phyloP scores from a whole-genome alignment of 1,140 invertebrate species.

The Dinothrombium tinctorium region DNA sequence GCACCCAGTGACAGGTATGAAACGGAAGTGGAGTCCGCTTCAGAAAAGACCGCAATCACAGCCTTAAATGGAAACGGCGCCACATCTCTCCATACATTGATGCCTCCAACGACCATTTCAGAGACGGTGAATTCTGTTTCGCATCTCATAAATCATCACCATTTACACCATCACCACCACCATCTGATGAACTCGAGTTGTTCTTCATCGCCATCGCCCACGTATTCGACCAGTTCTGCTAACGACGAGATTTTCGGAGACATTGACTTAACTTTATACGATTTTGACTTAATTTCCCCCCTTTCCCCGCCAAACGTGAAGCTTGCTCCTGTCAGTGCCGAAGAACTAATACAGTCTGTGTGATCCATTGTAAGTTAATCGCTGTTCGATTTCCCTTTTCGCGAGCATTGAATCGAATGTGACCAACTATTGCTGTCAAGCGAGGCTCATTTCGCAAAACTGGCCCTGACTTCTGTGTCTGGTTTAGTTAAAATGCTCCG shows the following conservation, averaged over 20 bases:
- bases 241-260: conserved; percentile 20
- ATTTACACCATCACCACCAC: background rate
- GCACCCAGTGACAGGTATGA: too few species aligned
- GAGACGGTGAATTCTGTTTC: background rate
- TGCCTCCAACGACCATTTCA: conserved; percentile 7
- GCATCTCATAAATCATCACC: background rate
- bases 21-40: too few species aligned
- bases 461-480: too few species aligned
- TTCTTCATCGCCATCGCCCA: background rate
- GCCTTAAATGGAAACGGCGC: too few species aligned
- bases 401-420: too few species aligned
- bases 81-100: conserved; percentile 10
- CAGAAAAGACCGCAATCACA: too few species aligned
- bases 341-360: conserved; percentile 43
- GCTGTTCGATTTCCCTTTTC: too few species aligned
- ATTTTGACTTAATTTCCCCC: conserved; percentile 21
- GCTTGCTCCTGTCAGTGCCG: conserved; percentile 35
- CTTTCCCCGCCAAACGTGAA: conserved; percentile 33
- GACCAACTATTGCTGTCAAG: too few species aligned
- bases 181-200: background rate
- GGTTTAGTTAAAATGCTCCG: too few species aligned
- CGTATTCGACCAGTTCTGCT: conserved; percentile 9
- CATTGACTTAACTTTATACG: conserved; percentile 20
- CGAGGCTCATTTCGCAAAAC: too few species aligned
- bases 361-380: too few species aligned